These are phyloP conservation scores for Drosophila albomicans DNA, from an alignment of 1,140 invertebrate genomes.

Conservation along the genomic window DNA sequence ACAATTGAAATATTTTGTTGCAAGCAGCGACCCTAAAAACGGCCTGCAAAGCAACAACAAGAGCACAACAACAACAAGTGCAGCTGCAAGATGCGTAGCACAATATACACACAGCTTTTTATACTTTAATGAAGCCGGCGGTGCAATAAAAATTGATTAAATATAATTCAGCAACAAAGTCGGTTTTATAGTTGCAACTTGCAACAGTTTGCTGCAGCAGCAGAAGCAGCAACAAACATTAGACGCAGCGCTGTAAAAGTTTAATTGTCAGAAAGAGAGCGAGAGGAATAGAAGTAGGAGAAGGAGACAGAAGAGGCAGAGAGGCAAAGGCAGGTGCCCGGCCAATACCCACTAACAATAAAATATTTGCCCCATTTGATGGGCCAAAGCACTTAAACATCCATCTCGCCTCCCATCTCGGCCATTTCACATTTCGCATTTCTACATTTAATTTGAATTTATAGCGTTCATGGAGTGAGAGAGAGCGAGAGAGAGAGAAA, in stretches of 20 bases:
- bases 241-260: constrained; percentile 69
- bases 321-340: constrained; percentile 23
- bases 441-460: constrained; percentile 57
- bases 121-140: constrained; percentile 81
- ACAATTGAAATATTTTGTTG: constrained; percentile 75
- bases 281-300: constrained; percentile 3
- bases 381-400: constrained; percentile 61
- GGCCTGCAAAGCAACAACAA: constrained; percentile 31
- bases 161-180: constrained; percentile 83
- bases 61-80: constrained; percentile 28
- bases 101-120: constrained; percentile 56
- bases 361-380: constrained; percentile 52
- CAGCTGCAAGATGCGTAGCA: constrained; percentile 61
- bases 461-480: constrained; percentile 37
- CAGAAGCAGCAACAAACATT: constrained; percentile 47
- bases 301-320: constrained; percentile 9
- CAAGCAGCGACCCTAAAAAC: constrained; percentile 50
- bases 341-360: constrained; percentile 34
- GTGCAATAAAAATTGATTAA: constrained; percentile 83
- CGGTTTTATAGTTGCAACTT: constrained; percentile 74
- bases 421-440: constrained; percentile 50
- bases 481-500: neutral
- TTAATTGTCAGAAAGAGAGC: constrained; percentile 60
- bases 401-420: constrained; percentile 30
- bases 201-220: constrained; percentile 36